phyloP scores from a whole-genome alignment of 2,797 vertebrate genomes.

The Kryptolebias ocellatus region DNA sequence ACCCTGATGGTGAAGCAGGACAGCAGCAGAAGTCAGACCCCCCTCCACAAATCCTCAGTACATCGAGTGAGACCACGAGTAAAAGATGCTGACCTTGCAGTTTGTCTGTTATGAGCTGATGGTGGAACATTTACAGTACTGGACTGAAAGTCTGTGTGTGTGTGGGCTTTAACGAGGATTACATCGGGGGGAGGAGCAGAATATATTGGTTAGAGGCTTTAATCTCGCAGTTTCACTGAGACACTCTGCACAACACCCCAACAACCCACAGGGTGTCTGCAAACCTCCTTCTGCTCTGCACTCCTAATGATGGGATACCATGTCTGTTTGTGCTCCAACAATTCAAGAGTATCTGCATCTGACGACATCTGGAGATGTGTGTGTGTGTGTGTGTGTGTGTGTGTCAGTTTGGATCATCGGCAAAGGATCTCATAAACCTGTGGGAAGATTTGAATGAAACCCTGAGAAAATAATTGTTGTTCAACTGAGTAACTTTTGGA shows the following conservation, averaged over 20 bases:
- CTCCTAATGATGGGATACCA: conserved; percentile 26
- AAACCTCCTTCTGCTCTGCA: conserved; percentile 23
- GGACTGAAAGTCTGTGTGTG: neutral
- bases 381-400: conserved; percentile 13
- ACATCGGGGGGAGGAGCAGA: neutral
- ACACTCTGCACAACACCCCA: neutral
- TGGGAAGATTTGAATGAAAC: too few relatives aligned
- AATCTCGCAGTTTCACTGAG: neutral
- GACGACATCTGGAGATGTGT: conserved; percentile 56
- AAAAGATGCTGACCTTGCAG: conserved; percentile 20
- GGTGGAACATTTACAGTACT: conserved; percentile 12
- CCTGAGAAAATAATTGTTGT: too few relatives aligned
- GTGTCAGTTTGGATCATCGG: too few relatives aligned
- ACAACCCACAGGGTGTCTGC: conserved; percentile 8
- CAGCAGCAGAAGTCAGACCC: neutral
- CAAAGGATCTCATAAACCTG: too few relatives aligned
- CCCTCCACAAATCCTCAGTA: neutral
- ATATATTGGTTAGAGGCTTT: conserved; percentile 6
- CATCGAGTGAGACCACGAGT: neutral
- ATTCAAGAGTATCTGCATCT: conserved; percentile 25
- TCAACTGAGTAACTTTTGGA: too few relatives aligned
- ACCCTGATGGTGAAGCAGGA: neutral
- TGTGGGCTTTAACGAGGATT: conserved; percentile 16
- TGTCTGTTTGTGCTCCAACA: neutral
- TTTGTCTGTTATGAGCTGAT: conserved; percentile 13